Percentiles rank a stretch among this genome's conserved stretches.
phyloP scores from a whole-genome alignment of 2,797 vertebrate genomes.

The Stomatorhinus walkeri region DNA sequence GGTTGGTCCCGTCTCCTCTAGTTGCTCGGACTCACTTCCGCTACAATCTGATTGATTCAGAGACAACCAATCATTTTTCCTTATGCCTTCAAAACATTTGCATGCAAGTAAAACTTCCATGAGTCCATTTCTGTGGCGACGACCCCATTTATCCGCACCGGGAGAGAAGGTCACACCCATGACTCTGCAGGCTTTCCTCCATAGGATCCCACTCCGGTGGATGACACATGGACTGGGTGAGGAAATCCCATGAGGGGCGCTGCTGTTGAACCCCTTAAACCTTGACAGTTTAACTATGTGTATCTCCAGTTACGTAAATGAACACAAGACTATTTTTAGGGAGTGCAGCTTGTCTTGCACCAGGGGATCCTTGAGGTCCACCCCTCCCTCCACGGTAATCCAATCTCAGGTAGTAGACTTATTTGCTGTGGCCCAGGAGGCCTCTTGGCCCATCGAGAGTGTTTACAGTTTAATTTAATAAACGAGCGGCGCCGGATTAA shows the following conservation, averaged over 20 bases:
- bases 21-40: not conserved
- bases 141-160: not conserved
- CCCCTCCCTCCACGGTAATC: not conserved
- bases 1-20: not conserved
- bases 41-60: not conserved
- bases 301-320: not conserved
- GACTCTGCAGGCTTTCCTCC: not conserved
- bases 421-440: slow-evolving; percentile 6
- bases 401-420: slow-evolving; percentile 7
- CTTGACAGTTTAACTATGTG: not conserved
- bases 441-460: not conserved
- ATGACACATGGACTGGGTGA: not conserved
- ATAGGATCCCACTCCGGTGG: not conserved
- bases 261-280: not conserved
- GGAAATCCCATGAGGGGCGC: not conserved
- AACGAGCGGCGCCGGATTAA: not conserved
- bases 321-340: not conserved
- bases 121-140: not conserved
- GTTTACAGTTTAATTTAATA: slow-evolving; percentile 17
- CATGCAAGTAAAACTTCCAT: not conserved
- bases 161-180: not conserved
- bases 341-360: not conserved
- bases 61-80: not conserved
- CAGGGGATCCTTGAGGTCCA: not conserved
- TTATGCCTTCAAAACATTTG: not conserved